phyloP scores from a whole-genome alignment of 2,797 vertebrate genomes.

The Harpagifer antarcticus region DNA sequence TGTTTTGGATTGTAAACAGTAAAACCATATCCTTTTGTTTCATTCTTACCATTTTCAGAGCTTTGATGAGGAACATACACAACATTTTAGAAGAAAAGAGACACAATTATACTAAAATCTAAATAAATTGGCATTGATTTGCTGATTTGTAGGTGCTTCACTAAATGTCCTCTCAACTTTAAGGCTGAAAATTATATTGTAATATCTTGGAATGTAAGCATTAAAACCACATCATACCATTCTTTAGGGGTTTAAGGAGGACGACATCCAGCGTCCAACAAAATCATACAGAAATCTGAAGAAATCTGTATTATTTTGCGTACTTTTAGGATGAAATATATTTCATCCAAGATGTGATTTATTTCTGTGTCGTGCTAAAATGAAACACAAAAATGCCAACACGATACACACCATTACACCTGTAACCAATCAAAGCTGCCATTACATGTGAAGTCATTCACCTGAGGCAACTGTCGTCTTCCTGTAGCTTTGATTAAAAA shows the following conservation, averaged over 20 bases:
- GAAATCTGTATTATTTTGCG: too few species aligned
- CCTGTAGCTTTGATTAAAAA: constrained; percentile 35
- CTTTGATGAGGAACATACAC: neutral
- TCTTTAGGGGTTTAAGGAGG: too few species aligned
- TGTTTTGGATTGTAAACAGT: neutral
- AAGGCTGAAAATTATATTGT: too few species aligned
- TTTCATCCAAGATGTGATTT: neutral
- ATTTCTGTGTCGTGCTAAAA: neutral
- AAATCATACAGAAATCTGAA: too few species aligned
- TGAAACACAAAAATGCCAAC: neutral
- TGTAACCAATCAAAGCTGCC: neutral
- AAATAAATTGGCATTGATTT: too few species aligned
- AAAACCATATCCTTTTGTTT: neutral
- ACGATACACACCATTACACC: too few species aligned
- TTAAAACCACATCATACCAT: too few species aligned
- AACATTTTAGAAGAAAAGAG: neutral
- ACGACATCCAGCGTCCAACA: too few species aligned
- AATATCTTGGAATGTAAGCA: too few species aligned
- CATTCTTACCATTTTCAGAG: neutral
- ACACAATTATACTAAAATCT: too few species aligned
- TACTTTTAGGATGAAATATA: neutral
- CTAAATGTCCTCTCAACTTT: too few species aligned
- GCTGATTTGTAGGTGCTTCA: too few species aligned
- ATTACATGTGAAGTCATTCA: constrained; percentile 2
- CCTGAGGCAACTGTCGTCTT: constrained; percentile 6